Evolutionary conservation across 2,113 vertebrate genomes (phyloP), one percentile per base, ranked within the genome.

Genomic region (Cephalophus harveyi): DNA sequence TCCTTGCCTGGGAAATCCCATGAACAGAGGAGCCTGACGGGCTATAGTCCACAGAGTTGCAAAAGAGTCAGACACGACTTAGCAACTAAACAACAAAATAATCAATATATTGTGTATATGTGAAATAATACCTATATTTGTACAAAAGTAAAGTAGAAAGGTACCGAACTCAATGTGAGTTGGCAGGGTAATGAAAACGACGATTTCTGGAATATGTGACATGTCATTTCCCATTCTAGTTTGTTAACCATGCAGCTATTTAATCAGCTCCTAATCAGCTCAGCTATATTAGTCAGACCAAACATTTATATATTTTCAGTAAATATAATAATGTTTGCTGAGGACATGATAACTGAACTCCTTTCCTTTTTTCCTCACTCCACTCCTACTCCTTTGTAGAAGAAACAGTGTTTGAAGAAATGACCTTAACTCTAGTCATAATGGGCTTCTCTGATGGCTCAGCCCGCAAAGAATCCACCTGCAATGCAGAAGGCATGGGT

Each of bases 401-500:
- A 54, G n/a, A 27, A 83, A 19, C 27, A 33, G 71, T 28, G 21
- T 33, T 16, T 48, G 46, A 87, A 27, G 23, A 55, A 67, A 1
- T 55, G 9, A 43, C 13, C 36, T 19, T n/a, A 55, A 67, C 13
- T 28, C 7, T 13, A 40, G 43, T 59, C 59, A 7, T 76, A 27
- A 76, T 0, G 6, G 23, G 36, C 6, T 27, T 76, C 40, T 27
- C 12, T 76, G 23, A 43, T 76, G 23, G 40, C 71, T 76, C 40
- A 43, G 23, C 71, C 40, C 0, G 0, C 14, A 76, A 76, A 76
- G 71, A 76, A 76, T 43, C 71, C 0, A 2, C 71, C 71, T 27
- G 23, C 23, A 27, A 27, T 15, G 40, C 40, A 27, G 71, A 0
- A 40, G 71, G 57, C 12, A 3, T 0, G 13, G 40, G 40, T 27